Conservation (phyloP, 1,140 invertebrate species). For the Hyphantria cunea region DNA sequence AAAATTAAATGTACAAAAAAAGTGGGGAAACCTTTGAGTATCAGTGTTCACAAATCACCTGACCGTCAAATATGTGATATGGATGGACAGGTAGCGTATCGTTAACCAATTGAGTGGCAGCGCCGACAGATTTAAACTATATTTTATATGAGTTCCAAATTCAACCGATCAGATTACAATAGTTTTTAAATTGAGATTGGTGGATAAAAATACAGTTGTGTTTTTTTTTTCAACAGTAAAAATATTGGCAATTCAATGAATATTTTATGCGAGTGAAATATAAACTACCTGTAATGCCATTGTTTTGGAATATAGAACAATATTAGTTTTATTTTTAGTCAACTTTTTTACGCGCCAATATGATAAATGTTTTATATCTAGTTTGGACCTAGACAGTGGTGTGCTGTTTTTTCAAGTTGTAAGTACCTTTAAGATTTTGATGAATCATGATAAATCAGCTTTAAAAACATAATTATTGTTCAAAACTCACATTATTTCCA, state of each 20-base stretch:
- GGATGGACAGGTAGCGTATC: slow-evolving; percentile 6
- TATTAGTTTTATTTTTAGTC: no score
- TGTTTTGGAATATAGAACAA: no score
- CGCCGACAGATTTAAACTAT: slow-evolving; percentile 15
- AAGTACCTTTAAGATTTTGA: no score
- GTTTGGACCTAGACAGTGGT: no score
- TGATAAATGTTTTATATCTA: no score
- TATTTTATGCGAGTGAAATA: not conserved
- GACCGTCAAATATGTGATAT: slow-evolving; percentile 16
- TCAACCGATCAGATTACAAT: slow-evolving; percentile 27
- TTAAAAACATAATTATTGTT: no score
- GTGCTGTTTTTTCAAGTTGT: no score
- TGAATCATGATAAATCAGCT: no score
- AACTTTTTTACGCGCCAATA: not conserved
- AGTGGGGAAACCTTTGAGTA: no score
- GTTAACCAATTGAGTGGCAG: slow-evolving; percentile 19
- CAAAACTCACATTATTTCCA: no score
- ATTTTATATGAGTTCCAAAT: slow-evolving; percentile 5
- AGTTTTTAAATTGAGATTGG: not conserved
- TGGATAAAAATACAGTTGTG: no score
- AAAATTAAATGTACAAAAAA: not conserved
- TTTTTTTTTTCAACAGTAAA: not conserved
- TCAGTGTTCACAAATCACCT: slow-evolving; percentile 13
- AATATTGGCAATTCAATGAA: slow-evolving; percentile 10
- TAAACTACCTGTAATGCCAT: no score